Base-by-base conservation (phyloP, 1,140 invertebrate species). In the Zaprionus nigranus region DNA sequence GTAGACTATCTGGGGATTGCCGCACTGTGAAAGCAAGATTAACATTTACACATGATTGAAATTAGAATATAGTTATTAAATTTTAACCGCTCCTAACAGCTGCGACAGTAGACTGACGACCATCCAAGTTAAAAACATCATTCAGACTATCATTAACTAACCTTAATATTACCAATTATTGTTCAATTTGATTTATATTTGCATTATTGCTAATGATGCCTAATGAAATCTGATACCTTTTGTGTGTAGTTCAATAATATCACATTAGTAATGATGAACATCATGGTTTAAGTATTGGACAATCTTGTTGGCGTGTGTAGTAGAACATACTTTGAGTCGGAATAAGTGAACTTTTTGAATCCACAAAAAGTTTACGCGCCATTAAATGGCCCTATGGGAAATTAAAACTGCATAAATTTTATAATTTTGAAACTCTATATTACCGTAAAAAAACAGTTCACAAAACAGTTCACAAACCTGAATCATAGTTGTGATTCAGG, bases 331-430 rank as follows among this genome's bases (percentile, higher is more conserved):
- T 28, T 28, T 28, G 26, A 7, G 6, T 28, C 26, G 80, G 80
- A 4, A 71, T 1, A 26, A 51, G 1, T n/a, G 22, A n/a, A 17
- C 13, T 56, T 0, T 46, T 17, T 24, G 60, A 65, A 56, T 75
- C 51, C 0, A 82, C 0, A 2, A 53, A 75, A 0, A 77, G 34
- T n/a, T 49, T 58, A 1, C 64, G 60, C 11, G 79, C 79, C 0
- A 46, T 0, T 12, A 82, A 2, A 36, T 82, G 79, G 9, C 65
- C 69, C 60, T 70, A n/a, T 26, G 12, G 12, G 56, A 54, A 46
- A 56, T 53, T 2, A 20, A n/a, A 46, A 5, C 6, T 46, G 2
- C 15, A 40, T 6, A 40, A 40, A n/a, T n/a, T n/a, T n/a, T n/a
- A n/a, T n/a, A n/a, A n/a, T n/a, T n/a, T n/a, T n/a, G n/a, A n/a